phyloP scores from a whole-genome alignment of 2,113 vertebrate genomes.

The Cryptomyrus ogoouensis region DNA sequence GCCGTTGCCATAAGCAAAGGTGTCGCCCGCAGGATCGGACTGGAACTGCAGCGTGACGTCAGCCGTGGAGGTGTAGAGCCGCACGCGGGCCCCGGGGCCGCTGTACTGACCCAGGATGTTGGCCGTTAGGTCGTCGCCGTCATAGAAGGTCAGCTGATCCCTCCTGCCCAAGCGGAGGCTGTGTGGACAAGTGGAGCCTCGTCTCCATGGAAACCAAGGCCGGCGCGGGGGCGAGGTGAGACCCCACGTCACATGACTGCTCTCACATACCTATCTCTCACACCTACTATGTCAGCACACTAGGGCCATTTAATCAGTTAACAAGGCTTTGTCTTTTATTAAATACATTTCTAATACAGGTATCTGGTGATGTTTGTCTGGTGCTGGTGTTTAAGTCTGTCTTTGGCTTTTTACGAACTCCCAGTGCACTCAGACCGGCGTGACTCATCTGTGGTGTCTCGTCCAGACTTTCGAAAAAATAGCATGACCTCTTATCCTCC shows the following conservation, averaged over 20 bases:
- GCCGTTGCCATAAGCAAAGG: constrained; percentile 82
- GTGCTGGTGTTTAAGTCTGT: not conserved
- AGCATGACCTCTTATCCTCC: not conserved
- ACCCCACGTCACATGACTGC: not conserved
- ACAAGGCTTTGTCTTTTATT: not conserved
- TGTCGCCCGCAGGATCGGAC: constrained; percentile 81
- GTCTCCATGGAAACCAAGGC: not conserved
- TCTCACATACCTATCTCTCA: not conserved
- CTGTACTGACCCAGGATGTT: constrained; percentile 92
- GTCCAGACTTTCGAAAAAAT: not conserved
- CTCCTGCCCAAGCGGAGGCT: constrained; percentile 81
- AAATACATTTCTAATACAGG: not conserved
- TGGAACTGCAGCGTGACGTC: constrained; percentile 96
- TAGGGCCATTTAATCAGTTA: not conserved
- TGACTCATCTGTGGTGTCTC: not conserved
- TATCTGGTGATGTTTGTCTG: not conserved
- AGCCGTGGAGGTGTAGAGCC: constrained; percentile 84
- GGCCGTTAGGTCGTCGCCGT: constrained; percentile 90
- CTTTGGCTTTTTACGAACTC: not conserved
- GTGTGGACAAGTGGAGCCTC: not conserved
- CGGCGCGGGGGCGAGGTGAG: not conserved
- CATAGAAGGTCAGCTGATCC: constrained; percentile 88
- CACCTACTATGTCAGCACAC: not conserved
- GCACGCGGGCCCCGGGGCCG: constrained; percentile 72
- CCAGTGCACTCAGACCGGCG: not conserved